phyloP scores from a whole-genome alignment of 2,888 invertebrate genomes.

The Euclidia mi region DNA sequence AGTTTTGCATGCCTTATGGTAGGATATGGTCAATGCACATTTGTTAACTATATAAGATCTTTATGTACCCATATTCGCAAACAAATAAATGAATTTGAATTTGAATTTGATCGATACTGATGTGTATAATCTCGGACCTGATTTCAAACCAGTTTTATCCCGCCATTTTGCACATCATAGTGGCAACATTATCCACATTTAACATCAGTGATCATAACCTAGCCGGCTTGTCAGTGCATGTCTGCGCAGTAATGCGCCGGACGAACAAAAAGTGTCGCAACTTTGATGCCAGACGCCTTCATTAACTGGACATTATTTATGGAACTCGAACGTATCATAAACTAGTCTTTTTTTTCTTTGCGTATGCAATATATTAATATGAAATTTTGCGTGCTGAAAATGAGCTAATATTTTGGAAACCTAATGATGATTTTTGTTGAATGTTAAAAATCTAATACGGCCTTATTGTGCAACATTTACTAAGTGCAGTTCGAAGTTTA shows the following conservation, averaged over 20 bases:
- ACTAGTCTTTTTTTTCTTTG: background rate
- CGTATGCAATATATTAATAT: constrained; percentile 1
- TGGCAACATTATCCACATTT: too few species aligned
- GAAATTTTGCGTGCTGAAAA: constrained; percentile 33
- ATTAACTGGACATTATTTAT: constrained; percentile 50
- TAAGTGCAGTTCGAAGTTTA: too few species aligned
- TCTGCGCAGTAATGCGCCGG: background rate
- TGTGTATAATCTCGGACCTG: too few species aligned
- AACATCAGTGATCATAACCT: constrained; percentile 4
- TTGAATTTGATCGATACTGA: too few species aligned
- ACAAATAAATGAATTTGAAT: too few species aligned
- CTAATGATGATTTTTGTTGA: constrained; percentile 38
- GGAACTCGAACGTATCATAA: constrained; percentile 6
- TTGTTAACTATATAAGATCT: too few species aligned
- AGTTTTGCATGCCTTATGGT: too few species aligned
- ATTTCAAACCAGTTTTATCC: too few species aligned
- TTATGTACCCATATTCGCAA: too few species aligned
- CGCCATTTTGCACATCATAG: too few species aligned
- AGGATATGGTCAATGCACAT: too few species aligned
- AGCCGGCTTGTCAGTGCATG: too few species aligned
- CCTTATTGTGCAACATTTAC: background rate
- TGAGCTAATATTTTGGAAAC: constrained; percentile 25
- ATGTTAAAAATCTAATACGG: constrained; percentile 14
- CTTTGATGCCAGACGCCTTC: constrained; percentile 40
- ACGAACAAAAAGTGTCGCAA: constrained; percentile 25